These are phyloP conservation scores for Benitochromis conjunctus DNA, from an alignment of 2,113 vertebrate species.

Conservation along the genomic window DNA sequence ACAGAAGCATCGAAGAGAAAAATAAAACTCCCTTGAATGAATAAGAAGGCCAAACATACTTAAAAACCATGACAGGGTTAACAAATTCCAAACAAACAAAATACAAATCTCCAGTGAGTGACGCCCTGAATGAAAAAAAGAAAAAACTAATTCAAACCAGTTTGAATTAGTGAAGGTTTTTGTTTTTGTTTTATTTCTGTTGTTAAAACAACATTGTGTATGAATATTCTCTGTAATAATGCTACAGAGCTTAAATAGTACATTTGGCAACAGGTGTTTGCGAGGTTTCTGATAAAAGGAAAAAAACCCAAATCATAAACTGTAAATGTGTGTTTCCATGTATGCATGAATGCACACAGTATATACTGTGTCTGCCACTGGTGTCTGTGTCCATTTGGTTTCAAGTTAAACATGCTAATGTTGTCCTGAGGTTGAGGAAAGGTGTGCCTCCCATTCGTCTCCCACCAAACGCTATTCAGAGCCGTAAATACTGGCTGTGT, in stretches of 20 bases:
- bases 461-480: conserved; percentile 39
- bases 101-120: neutral
- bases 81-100: neutral
- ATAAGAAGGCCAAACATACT: neutral
- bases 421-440: conserved; percentile 51
- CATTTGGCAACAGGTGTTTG: neutral
- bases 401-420: conserved; percentile 41
- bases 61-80: neutral
- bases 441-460: conserved; percentile 18
- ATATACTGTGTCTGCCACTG: neutral
- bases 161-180: neutral
- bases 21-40: neutral
- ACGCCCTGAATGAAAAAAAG: neutral
- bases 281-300: neutral
- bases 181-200: neutral
- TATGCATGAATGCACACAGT: neutral
- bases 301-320: neutral
- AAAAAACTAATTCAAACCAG: neutral
- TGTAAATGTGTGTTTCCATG: neutral
- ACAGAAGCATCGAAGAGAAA: neutral
- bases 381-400: conserved; percentile 21
- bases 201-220: neutral
- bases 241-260: neutral
- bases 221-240: neutral
- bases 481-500: conserved; percentile 46